A percentile compares a stretch with the other conserved stretches of the same genome.
phyloP scores from a whole-genome alignment of 2,797 vertebrate species.

The Schizopygopsis pylzovi region DNA sequence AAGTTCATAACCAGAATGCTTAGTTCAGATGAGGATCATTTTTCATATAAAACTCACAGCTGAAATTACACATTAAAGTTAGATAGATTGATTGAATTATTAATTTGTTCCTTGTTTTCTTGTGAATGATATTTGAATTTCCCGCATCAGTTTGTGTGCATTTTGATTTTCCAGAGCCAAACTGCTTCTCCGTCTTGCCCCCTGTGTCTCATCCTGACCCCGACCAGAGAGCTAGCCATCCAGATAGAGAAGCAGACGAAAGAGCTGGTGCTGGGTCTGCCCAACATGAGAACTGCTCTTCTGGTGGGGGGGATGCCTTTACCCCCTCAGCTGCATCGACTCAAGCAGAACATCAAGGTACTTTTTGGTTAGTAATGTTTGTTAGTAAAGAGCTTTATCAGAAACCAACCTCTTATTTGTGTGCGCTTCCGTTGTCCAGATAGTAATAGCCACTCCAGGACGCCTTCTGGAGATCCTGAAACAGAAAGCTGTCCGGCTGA shows the following conservation, averaged over 20 bases:
- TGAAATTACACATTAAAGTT: not conserved
- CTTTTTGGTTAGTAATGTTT: not conserved
- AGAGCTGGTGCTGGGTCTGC: slow-evolving; percentile 88
- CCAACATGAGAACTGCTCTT: slow-evolving; percentile 91
- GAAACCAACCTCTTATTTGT: not conserved
- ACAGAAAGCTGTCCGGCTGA: slow-evolving; percentile 85
- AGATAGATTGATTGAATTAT: not conserved
- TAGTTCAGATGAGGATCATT: not conserved
- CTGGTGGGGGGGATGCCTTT: slow-evolving; percentile 94
- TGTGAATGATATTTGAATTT: not conserved
- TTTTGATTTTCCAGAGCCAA: slow-evolving; percentile 63
- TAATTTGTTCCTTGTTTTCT: not conserved
- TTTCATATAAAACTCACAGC: not conserved
- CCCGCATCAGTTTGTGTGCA: not conserved
- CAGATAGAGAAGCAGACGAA: slow-evolving; percentile 94
- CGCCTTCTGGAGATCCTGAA: slow-evolving; percentile 92
- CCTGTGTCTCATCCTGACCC: slow-evolving; percentile 87
- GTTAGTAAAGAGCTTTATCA: not conserved
- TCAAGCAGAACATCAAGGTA: slow-evolving; percentile 92
- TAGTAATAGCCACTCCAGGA: slow-evolving; percentile 94
- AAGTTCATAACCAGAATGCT: slow-evolving; percentile 8
- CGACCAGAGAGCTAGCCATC: slow-evolving; percentile 93
- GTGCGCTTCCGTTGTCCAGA: slow-evolving; percentile 69
- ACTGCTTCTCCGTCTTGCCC: slow-evolving; percentile 65
- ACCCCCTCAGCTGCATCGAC: slow-evolving; percentile 91